These are phyloP conservation scores for Nicator chloris DNA, from an alignment of 2,113 vertebrate species.

Conservation along the genomic window DNA sequence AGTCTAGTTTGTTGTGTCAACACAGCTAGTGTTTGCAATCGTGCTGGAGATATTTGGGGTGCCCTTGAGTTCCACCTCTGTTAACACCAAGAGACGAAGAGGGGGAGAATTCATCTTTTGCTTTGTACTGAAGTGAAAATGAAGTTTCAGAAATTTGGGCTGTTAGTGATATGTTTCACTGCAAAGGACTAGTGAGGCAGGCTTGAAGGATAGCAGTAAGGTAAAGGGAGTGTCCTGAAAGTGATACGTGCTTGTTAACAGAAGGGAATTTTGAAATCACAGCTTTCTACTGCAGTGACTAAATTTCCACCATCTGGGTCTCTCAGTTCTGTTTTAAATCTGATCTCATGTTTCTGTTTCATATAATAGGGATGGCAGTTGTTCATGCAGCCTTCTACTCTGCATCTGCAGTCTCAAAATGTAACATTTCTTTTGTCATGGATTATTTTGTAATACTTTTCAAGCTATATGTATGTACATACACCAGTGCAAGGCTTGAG, in stretches of 20 bases:
- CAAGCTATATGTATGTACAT: neutral
- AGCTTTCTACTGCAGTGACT: neutral
- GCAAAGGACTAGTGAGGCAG: neutral
- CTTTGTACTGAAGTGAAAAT: neutral
- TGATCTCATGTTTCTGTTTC: neutral
- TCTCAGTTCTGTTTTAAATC: neutral
- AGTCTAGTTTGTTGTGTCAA: neutral
- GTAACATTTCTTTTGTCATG: neutral
- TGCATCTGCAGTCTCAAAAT: neutral
- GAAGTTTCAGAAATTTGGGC: neutral
- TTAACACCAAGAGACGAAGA: neutral
- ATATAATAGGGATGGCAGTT: neutral
- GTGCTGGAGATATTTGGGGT: neutral
- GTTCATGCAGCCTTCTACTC: neutral
- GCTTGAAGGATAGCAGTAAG: neutral
- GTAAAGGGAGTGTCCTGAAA: neutral
- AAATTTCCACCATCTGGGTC: neutral
- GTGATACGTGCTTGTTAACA: neutral
- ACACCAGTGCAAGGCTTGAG: neutral
- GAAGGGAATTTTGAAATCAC: neutral
- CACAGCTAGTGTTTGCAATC: neutral
- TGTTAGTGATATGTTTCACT: neutral
- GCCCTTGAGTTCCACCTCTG: neutral
- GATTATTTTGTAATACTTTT: neutral
- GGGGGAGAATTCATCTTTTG: neutral